Percentiles rank a stretch among this genome's conserved stretches.
These are phyloP conservation scores for Myzus persicae DNA, from an alignment of 1,140 invertebrate genomes.

Conservation along the genomic window DNA sequence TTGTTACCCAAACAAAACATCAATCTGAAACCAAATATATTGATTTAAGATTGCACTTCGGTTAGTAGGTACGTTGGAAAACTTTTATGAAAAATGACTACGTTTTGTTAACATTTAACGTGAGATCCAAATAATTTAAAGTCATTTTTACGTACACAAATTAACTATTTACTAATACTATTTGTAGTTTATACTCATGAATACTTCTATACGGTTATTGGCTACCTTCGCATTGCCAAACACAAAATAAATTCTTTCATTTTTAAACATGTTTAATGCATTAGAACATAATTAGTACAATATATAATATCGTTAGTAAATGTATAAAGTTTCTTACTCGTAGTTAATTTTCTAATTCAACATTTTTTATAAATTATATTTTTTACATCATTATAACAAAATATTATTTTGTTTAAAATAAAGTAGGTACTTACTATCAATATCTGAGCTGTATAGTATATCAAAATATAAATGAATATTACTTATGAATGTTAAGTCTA, in stretches of 20 bases:
- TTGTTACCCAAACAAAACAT: neutral
- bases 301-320: neutral
- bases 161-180: neutral
- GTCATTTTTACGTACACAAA: neutral
- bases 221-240: no score
- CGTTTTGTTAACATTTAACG: neutral
- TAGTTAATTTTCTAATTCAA: neutral
- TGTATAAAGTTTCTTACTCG: neutral
- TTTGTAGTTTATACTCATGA: neutral
- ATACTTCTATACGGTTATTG: neutral
- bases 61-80: neutral
- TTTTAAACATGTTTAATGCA: no score
- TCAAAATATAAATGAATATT: no score
- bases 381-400: neutral
- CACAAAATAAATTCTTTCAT: no score
- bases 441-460: no score
- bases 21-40: neutral
- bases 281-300: no score
- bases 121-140: neutral
- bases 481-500: neutral
- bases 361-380: neutral
- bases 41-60: neutral
- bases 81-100: neutral
- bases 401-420: neutral
- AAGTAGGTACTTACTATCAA: neutral